Evolutionary conservation across 2,888 invertebrate genomes (phyloP), one percentile per base, ranked within the genome.

Genomic region (Cosmia trapezina): DNA sequence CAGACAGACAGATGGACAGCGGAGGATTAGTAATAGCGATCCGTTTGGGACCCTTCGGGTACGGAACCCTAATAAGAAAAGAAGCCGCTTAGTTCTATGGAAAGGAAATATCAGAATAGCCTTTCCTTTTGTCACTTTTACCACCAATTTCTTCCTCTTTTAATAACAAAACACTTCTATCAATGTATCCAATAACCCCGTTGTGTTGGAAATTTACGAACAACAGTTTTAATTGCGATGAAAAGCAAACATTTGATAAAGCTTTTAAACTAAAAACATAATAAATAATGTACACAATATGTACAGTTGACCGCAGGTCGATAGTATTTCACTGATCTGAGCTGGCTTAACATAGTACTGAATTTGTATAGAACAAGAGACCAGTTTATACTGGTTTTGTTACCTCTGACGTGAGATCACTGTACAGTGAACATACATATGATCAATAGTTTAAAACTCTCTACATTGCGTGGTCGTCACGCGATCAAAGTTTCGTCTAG

Each of bases 401-500:
- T 17, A 45, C 45, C 14, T 8, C 0, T 8, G 41, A 14, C 45
- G 45, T 14, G 6, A 45, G 14, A 17, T 45, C 45, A 45, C 14
- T 45, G 45, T 14, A 45, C 37, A 37, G 37, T 37, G 4, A 14
- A 14, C 45, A 45, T 22, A n/a, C 12, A 73, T 14, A n/a, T 14
- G 9, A 22, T 56, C 5, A n/a, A 45, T 60, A 41, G 14, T 57
- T 61, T 14, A 45, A 63, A 64, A 68, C 22, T 49, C 19, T 60
- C 9, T 37, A 54, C 7, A 62, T 12, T n/a, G 45, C 41, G 49
- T 69, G 49, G 70, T 64, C 63, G 76, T 74, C 83, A 83, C 81
- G 79, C 85, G 60, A 85, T 66, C 70, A 43, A 56, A 69, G 67
- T 70, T 73, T 47, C 33, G 69, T 70, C 63, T 19, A 75, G 75